phyloP scores from a whole-genome alignment of 1,140 invertebrate species.

The Pteromalus puparum region DNA sequence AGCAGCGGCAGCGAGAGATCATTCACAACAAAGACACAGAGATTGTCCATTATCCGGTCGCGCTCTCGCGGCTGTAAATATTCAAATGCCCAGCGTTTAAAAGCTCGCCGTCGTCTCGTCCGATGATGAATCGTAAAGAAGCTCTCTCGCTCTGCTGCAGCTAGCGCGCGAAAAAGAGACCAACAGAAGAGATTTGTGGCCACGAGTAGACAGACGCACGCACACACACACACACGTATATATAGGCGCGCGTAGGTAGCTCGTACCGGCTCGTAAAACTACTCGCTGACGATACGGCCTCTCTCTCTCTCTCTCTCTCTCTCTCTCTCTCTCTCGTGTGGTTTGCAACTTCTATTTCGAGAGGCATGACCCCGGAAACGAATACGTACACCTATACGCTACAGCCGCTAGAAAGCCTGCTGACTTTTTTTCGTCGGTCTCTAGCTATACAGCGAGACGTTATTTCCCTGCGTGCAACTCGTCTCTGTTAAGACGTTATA shows the following conservation, averaged over 20 bases:
- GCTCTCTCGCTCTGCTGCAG: conserved; percentile 2
- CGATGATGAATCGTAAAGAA: conserved; percentile 49
- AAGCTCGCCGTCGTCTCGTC: conserved; percentile 18
- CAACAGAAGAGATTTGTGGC: conserved; percentile 61
- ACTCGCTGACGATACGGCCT: conserved; percentile 64
- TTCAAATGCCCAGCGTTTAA: conserved; percentile 37
- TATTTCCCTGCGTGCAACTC: conserved; percentile 37
- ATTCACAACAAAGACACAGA: conserved; percentile 45
- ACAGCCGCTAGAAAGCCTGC: conserved; percentile 28
- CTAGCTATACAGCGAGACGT: no score
- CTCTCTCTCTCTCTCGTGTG: conserved; percentile 52
- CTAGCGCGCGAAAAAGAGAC: conserved; percentile 38
- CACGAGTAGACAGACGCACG: not conserved
- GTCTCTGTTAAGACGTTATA: conserved; percentile 51
- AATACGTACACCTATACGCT: conserved; percentile 49
- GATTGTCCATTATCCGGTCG: conserved; percentile 44
- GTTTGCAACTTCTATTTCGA: conserved; percentile 71
- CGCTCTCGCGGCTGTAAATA: conserved; percentile 43
- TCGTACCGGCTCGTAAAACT: conserved; percentile 71
- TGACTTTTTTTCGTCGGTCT: not conserved
- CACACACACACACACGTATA: conserved; percentile 52
- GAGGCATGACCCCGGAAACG: conserved; percentile 72
- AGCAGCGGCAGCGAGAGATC: conserved; percentile 18
- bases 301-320: conserved; percentile 47
- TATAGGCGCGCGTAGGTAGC: conserved; percentile 68